These are phyloP conservation scores for Tinea pellionella DNA, from an alignment of 2,888 invertebrate species.

Conservation along the genomic window DNA sequence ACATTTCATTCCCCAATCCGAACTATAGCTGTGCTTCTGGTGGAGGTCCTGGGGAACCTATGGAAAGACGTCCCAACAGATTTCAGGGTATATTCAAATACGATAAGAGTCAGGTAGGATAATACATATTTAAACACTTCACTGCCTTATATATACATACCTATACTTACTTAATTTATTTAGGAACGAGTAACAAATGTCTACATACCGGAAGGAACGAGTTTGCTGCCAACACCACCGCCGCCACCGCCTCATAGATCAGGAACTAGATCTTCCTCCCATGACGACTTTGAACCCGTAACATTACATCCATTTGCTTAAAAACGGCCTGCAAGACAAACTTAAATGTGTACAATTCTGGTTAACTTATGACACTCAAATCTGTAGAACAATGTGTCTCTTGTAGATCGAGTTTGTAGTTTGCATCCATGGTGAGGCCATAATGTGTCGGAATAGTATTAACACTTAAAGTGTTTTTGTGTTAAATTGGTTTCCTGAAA, in stretches of 20 bases:
- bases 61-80: conserved; percentile 40
- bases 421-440: neutral
- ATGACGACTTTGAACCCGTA: conserved; percentile 72
- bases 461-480: neutral
- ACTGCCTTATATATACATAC: neutral
- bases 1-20: conserved; percentile 89
- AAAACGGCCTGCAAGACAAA: conserved; percentile 19
- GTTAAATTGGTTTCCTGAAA: neutral
- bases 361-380: neutral
- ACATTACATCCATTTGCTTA: conserved; percentile 63
- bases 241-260: conserved; percentile 57
- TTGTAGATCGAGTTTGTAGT: neutral
- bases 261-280: conserved; percentile 64
- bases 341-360: neutral
- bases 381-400: neutral
- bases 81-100: conserved; percentile 78
- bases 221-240: conserved; percentile 74
- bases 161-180: neutral
- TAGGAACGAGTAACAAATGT: conserved; percentile 73
- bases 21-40: conserved; percentile 77
- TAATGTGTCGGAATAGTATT: neutral
- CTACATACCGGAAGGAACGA: conserved; percentile 77
- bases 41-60: conserved; percentile 25
- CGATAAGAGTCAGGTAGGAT: conserved; percentile 76
- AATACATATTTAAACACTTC: neutral